These are phyloP conservation scores for Ceryle rudis DNA, from an alignment of 2,797 vertebrate genomes.

Conservation along the genomic window DNA sequence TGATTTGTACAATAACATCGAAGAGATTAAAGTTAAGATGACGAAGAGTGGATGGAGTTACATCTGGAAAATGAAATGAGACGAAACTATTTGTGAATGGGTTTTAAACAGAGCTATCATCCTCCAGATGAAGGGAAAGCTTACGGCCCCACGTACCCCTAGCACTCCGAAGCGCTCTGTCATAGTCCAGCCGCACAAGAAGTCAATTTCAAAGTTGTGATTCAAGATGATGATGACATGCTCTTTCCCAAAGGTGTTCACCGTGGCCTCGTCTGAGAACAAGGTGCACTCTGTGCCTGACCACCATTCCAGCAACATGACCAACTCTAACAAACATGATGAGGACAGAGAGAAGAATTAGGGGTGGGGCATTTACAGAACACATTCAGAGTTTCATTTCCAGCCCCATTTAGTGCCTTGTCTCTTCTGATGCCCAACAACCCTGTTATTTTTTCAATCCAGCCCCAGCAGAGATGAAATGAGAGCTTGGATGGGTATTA, in stretches of 20 bases:
- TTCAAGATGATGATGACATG: constrained; percentile 97
- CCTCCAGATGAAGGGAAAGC: neutral
- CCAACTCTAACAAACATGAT: constrained; percentile 84
- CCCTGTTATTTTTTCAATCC: neutral
- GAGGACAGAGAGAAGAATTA: neutral
- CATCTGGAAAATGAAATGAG: neutral
- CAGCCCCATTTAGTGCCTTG: neutral
- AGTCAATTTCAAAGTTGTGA: constrained; percentile 99
- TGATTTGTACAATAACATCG: neutral
- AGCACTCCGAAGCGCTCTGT: constrained; percentile 94
- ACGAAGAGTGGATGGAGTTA: neutral
- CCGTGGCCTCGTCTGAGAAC: constrained; percentile 91
- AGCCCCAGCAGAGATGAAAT: neutral
- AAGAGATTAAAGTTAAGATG: neutral
- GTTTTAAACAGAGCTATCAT: neutral
- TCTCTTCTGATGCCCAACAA: neutral
- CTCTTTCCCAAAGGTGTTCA: constrained; percentile 92
- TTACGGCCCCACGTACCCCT: constrained; percentile 84
- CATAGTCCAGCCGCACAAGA: constrained; percentile 99
- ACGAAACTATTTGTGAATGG: accelerated
- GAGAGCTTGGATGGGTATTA: neutral
- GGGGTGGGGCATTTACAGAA: neutral
- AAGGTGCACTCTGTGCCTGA: constrained; percentile 95
- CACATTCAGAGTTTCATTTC: neutral
- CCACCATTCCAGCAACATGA: constrained; percentile 99